Percentiles rank a stretch among this genome's conserved stretches.
These are phyloP conservation scores for Cynopterus sphinx DNA, from an alignment of 2,797 vertebrate species.

Conservation along the genomic window DNA sequence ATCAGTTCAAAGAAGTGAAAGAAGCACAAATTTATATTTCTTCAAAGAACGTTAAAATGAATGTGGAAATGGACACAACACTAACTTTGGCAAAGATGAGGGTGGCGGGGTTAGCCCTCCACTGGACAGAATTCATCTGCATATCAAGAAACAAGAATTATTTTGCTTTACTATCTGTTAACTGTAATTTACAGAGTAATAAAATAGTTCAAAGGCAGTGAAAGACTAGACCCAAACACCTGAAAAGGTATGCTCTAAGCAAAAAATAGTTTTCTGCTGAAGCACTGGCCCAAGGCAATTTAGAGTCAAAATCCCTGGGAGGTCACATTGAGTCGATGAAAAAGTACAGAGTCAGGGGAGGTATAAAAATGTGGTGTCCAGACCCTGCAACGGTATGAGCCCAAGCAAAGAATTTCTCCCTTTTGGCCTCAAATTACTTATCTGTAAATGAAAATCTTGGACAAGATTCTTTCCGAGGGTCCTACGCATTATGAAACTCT, in stretches of 20 bases:
- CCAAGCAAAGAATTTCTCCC: neutral
- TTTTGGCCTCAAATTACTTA: neutral
- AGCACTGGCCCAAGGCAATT: neutral
- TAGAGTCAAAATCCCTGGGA: neutral
- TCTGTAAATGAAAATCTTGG: neutral
- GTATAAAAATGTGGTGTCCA: neutral
- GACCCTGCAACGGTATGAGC: neutral
- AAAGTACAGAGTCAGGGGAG: neutral
- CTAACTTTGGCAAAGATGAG: neutral
- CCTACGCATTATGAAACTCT: neutral
- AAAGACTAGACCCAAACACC: slow-evolving; percentile 1
- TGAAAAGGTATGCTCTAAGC: neutral
- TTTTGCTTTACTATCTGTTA: slow-evolving; percentile 41
- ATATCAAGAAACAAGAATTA: slow-evolving; percentile 26
- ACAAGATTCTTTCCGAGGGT: neutral
- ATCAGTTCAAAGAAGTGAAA: slow-evolving; percentile 18
- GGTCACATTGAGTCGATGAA: neutral
- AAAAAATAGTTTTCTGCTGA: neutral
- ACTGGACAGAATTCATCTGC: neutral
- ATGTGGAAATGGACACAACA: neutral
- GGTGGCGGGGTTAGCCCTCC: neutral
- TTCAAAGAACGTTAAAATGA: neutral
- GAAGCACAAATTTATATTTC: neutral
- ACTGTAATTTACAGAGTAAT: slow-evolving; percentile 11
- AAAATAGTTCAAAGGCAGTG: neutral